Evolutionary conservation across 2,113 vertebrate species (phyloP).

Genomic region (Micromys minutus): DNA sequence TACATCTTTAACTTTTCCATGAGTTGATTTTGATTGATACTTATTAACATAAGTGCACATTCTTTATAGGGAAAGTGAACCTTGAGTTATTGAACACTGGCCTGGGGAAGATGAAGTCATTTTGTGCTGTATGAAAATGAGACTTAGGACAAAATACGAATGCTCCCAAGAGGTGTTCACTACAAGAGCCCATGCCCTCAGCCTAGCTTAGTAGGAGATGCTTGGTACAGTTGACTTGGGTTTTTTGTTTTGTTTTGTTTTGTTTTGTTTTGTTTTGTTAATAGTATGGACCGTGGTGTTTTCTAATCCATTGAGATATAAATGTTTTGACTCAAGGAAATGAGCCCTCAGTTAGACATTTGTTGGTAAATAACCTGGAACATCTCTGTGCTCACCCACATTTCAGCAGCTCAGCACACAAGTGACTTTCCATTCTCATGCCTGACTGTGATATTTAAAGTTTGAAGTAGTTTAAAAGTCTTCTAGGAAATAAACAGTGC

Average conservation of each 20-base stretch:
- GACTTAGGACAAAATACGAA: conserved; percentile 11
- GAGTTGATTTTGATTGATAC: conserved; percentile 64
- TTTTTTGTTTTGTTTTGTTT: too few relatives aligned
- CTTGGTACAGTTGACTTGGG: not conserved
- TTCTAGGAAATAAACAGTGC: not conserved
- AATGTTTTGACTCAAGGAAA: not conserved
- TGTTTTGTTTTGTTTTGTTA: not conserved
- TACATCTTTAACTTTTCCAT: conserved; percentile 76
- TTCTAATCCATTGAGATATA: not conserved
- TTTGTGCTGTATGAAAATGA: conserved; percentile 36
- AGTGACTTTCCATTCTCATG: not conserved
- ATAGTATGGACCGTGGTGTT: not conserved
- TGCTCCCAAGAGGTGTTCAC: not conserved
- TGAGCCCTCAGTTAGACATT: not conserved
- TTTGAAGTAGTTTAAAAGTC: not conserved
- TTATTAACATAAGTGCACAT: conserved; percentile 67
- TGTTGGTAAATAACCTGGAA: not conserved
- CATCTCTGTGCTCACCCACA: conserved; percentile 2
- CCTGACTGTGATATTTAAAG: not conserved
- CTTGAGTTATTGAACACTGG: conserved; percentile 44
- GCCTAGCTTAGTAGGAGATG: not conserved
- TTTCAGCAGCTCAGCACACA: conserved; percentile 51
- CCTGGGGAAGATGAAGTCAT: conserved; percentile 56
- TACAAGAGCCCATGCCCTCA: not conserved
- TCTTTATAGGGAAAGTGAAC: conserved; percentile 63